phyloP scores from a whole-genome alignment of 1,140 invertebrate species.

The Nasonia vitripennis region DNA sequence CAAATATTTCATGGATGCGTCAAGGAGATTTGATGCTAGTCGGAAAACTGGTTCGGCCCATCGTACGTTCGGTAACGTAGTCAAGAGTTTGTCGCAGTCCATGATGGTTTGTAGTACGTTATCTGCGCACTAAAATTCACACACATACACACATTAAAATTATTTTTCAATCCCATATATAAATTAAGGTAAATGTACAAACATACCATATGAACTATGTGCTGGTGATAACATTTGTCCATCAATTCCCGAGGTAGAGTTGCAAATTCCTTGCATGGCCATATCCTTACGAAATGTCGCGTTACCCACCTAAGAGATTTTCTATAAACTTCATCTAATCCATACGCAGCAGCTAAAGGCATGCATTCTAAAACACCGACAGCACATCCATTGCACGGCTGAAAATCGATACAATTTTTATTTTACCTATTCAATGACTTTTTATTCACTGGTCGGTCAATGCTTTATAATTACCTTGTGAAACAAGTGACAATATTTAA shows the following conservation, averaged over 20 bases:
- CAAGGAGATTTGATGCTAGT: conserved; percentile 80
- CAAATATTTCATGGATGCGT: conserved; percentile 80
- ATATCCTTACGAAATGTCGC: conserved; percentile 88
- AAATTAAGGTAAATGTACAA: conserved; percentile 30
- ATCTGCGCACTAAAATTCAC: conserved; percentile 75
- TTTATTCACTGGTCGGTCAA: background rate
- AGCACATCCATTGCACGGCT: conserved; percentile 87
- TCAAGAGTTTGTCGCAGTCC: conserved; percentile 82
- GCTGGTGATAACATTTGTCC: conserved; percentile 88
- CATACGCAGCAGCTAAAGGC: conserved; percentile 87
- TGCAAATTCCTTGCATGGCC: conserved; percentile 90
- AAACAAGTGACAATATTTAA: conserved; percentile 93
- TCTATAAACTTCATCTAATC: conserved; percentile 89
- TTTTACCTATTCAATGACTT: background rate
- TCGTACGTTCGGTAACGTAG: conserved; percentile 81
- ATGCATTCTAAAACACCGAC: conserved; percentile 89
- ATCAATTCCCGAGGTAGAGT: conserved; percentile 86
- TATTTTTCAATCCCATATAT: conserved; percentile 7
- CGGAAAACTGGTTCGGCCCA: conserved; percentile 84
- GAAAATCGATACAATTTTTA: conserved; percentile 59
- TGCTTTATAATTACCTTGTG: conserved; percentile 80
- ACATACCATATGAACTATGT: conserved; percentile 82
- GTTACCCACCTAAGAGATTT: conserved; percentile 91
- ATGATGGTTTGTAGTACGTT: conserved; percentile 81
- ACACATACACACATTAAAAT: conserved; percentile 20